Evolutionary conservation across 2,113 vertebrate genomes (phyloP).

Genomic region (Progne subis): DNA sequence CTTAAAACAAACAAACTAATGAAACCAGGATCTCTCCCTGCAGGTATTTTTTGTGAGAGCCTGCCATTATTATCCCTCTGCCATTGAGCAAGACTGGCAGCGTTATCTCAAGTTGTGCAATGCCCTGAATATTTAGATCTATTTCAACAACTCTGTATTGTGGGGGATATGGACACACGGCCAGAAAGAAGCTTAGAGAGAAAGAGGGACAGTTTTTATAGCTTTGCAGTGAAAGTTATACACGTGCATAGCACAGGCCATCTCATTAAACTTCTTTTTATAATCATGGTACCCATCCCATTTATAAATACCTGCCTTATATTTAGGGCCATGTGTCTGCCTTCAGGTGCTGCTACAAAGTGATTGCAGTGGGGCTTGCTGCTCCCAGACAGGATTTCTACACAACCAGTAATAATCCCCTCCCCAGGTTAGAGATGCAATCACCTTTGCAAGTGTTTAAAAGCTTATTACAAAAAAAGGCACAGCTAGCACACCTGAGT

Average conservation of each 20-base stretch:
- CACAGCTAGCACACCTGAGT: not conserved
- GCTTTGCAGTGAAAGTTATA: not conserved
- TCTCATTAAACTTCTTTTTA: not conserved
- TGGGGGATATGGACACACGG: not conserved
- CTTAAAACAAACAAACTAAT: not conserved
- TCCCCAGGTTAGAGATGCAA: not conserved
- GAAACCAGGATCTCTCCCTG: not conserved
- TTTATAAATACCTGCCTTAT: not conserved
- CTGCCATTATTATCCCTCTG: not conserved
- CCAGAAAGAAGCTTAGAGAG: not conserved
- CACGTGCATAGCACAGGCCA: not conserved
- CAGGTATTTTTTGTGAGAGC: slow-evolving; percentile 3
- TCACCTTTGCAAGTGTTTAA: not conserved
- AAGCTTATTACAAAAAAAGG: not conserved
- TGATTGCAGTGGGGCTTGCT: not conserved
- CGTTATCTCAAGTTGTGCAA: not conserved
- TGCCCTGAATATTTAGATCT: not conserved
- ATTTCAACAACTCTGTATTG: not conserved
- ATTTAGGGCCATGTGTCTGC: not conserved
- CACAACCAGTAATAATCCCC: not conserved
- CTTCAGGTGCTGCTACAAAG: not conserved
- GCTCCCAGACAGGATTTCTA: not conserved
- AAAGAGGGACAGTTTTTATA: not conserved
- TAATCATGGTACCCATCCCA: accelerated
- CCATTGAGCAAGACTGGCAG: slow-evolving; percentile 1